Evolutionary conservation across 2,888 invertebrate species (phyloP).

Genomic region (Patella ulyssiponensis): DNA sequence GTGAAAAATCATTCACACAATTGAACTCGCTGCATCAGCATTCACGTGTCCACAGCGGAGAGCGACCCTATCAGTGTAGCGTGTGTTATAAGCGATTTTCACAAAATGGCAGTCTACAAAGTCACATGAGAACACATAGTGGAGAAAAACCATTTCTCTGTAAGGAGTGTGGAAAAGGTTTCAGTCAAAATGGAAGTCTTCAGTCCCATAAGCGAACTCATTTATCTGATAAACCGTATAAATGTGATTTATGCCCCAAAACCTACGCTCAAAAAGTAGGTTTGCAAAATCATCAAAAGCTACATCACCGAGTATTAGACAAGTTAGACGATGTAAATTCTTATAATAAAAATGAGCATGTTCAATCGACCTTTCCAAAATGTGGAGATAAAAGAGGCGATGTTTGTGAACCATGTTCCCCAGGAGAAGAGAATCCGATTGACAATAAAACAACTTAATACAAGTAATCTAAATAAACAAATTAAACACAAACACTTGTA

Average conservation of each 20-base stretch:
- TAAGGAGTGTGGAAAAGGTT: constrained; percentile 12
- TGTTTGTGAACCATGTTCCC: no score
- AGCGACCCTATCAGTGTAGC: not conserved
- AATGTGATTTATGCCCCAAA: not conserved
- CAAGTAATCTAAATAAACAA: no score
- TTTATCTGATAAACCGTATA: constrained; percentile 6
- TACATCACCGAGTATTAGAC: not conserved
- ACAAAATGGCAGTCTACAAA: not conserved
- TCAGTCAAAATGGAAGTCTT: constrained; percentile 4
- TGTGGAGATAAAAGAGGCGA: no score
- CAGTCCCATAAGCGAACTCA: constrained; percentile 7
- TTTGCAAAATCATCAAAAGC: not conserved
- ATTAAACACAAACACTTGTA: no score
- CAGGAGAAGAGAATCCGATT: no score
- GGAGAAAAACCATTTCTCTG: constrained; percentile 14
- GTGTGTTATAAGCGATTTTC: constrained; percentile 1
- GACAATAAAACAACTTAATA: no score
- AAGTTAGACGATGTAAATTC: no score
- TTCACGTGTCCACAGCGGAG: not conserved
- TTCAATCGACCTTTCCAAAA: no score
- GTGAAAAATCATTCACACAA: constrained; percentile 7
- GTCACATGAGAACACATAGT: constrained; percentile 13
- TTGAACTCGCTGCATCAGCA: not conserved
- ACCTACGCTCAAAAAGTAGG: not conserved
- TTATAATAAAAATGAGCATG: no score